phyloP scores from a whole-genome alignment of 2,113 vertebrate species.

The Sporophila hypoxantha region DNA sequence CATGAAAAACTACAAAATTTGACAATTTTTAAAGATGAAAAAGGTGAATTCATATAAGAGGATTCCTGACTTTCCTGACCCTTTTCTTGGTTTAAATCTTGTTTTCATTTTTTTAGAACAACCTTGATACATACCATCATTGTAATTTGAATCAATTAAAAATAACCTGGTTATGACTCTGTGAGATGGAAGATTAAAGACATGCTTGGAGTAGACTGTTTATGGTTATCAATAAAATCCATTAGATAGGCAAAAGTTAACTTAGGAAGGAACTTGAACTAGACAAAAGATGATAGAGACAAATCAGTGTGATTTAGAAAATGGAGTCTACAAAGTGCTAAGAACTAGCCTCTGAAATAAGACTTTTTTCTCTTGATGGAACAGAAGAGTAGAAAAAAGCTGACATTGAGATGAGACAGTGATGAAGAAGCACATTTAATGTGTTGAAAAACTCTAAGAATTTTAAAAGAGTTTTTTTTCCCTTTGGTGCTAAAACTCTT shows the following conservation, averaged over 20 bases:
- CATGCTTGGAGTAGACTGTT: background rate
- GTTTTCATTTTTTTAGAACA: background rate
- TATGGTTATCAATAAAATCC: background rate
- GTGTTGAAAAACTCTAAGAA: background rate
- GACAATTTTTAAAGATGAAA: background rate
- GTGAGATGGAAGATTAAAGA: background rate
- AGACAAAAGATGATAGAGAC: background rate
- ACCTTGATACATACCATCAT: background rate
- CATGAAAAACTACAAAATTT: background rate
- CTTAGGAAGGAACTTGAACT: background rate
- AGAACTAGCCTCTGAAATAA: background rate
- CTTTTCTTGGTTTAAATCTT: background rate
- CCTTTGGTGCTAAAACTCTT: background rate
- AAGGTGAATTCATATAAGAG: background rate
- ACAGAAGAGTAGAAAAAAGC: background rate
- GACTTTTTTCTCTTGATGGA: background rate
- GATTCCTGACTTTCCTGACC: fast-evolving
- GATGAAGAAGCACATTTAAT: background rate
- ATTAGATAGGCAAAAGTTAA: background rate
- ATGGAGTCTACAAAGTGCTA: background rate
- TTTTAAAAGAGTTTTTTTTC: background rate
- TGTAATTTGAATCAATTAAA: background rate
- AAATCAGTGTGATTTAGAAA: background rate
- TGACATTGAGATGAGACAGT: background rate
- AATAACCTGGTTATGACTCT: background rate